Evolutionary conservation across 37 sponge, comb jelly and placozoan species (phyloP), one percentile per base, ranked within the genome.

Genomic region (Ianthella basta): DNA sequence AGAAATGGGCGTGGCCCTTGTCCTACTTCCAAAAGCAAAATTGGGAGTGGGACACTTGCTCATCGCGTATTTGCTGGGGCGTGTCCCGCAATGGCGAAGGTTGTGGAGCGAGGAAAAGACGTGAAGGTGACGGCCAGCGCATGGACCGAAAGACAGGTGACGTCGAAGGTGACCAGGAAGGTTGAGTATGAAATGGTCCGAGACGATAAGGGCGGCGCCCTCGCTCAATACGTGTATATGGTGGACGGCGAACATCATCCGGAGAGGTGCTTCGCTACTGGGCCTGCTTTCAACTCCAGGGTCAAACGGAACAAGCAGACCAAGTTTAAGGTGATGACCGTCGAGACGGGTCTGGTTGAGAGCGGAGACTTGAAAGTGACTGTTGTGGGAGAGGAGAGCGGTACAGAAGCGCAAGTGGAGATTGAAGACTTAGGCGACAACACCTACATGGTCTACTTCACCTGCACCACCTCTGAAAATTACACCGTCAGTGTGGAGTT

Each of bases 371-470:
- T 96, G 25, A 84, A 85, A 68, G 94, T 96, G 40, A 69, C 89
- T 0, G 87, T 96, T 0, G 72, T 70, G 16, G 91, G 91, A 25
- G 87, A 86, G 36, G 74, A 79, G 27, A 40, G 83, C 21, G 21
- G 24, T 10, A 34, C 29, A 23, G 79, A 86, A 15, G 94, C 87
- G 13, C 72, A 89, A 18, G 89, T 91, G 25, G 75, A 63, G 6
- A 68, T 91, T 37, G 88, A 83, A 20, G 94, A 94, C 82, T 87
- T 88, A 56, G 86, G 86, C 56, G 87, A 96, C 86, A 92, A 91
- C 33, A 80, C 90, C 44, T 96, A 94, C 84, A 27, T 55, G 12
- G 92, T 94, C 1, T 27, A 56, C 19, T 96, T 94, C 61, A 73
- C 75, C 8, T 61, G 88, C n/a, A 88, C 86, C 16, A 85, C 61